A percentile compares a stretch with the other conserved stretches of the same genome.
Conservation (phyloP, 2,888 invertebrate genomes). For the Coenonympha arcania region DNA sequence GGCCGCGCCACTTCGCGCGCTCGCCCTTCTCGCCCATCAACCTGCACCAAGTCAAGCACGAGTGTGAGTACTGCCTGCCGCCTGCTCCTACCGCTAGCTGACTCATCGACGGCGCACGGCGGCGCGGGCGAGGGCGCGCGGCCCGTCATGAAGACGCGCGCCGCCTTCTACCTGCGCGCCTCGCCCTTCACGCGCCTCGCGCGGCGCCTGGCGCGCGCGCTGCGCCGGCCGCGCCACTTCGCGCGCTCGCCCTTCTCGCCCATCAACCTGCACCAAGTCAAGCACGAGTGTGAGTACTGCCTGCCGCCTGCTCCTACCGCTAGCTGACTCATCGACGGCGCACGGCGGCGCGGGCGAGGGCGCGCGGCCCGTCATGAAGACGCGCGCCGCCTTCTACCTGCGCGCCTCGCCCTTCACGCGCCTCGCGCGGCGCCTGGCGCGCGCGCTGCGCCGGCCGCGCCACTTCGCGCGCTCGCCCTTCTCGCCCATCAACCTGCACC, state of each 20-base stretch:
- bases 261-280: conserved; percentile 85
- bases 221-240: conserved; percentile 86
- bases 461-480: conserved; percentile 93
- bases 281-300: conserved; percentile 84
- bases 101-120: conserved; percentile 93
- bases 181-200: conserved; percentile 93
- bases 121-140: conserved; percentile 79
- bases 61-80: conserved; percentile 76
- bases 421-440: conserved; percentile 89
- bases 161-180: conserved; percentile 95
- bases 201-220: conserved; percentile 86
- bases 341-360: conserved; percentile 82
- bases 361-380: conserved; percentile 95
- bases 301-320: background rate
- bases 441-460: conserved; percentile 84
- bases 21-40: conserved; percentile 87
- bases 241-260: conserved; percentile 89
- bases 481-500: conserved; percentile 82
- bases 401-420: conserved; percentile 92
- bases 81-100: too few relatives aligned
- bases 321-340: too few relatives aligned
- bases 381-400: conserved; percentile 95
- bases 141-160: conserved; percentile 97
- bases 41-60: conserved; percentile 87
- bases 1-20: conserved; percentile 89